Conservation (phyloP, 92 coral and sea anemone genomes). For the Ricordea florida region DNA sequence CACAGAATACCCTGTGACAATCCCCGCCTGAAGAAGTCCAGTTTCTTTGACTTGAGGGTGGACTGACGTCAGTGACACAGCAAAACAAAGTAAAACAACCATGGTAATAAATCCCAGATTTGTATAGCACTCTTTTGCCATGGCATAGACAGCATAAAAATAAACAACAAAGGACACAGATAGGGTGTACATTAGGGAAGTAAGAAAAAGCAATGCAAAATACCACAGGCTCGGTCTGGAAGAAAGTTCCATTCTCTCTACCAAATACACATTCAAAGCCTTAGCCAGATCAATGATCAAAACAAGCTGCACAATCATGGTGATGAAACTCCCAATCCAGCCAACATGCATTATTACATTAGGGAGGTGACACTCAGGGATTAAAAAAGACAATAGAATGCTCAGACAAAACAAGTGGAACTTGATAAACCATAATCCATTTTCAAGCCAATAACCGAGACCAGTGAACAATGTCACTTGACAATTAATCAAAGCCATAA, state of each 20-base stretch:
- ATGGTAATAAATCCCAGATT: constrained; percentile 61
- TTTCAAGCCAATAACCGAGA: constrained; percentile 60
- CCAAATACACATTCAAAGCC: constrained; percentile 48
- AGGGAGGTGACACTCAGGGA: constrained; percentile 77
- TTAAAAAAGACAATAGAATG: constrained; percentile 58
- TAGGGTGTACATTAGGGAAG: constrained; percentile 73
- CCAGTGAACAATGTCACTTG: constrained; percentile 68
- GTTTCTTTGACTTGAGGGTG: constrained; percentile 77
- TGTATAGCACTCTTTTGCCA: constrained; percentile 58
- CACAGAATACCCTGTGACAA: constrained; percentile 60
- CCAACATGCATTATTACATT: constrained; percentile 77
- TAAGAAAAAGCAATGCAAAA: constrained; percentile 45
- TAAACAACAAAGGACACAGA: constrained; percentile 61
- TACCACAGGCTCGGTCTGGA: constrained; percentile 63
- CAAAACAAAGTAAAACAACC: constrained; percentile 49
- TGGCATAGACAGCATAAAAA: constrained; percentile 57
- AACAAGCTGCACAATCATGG: constrained; percentile 66
- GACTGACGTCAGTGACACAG: constrained; percentile 64
- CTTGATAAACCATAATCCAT: constrained; percentile 85
- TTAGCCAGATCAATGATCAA: constrained; percentile 76
- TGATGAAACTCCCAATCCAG: constrained; percentile 72
- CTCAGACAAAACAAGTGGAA: constrained; percentile 73
- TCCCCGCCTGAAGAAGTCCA: constrained; percentile 77
- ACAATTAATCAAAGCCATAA: constrained; percentile 73
- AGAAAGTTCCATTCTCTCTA: constrained; percentile 72